Percentiles rank a stretch among this genome's conserved stretches.
Evolutionary conservation across 1,140 invertebrate species (phyloP).

Genomic region (Stegodyphus dumicola): DNA sequence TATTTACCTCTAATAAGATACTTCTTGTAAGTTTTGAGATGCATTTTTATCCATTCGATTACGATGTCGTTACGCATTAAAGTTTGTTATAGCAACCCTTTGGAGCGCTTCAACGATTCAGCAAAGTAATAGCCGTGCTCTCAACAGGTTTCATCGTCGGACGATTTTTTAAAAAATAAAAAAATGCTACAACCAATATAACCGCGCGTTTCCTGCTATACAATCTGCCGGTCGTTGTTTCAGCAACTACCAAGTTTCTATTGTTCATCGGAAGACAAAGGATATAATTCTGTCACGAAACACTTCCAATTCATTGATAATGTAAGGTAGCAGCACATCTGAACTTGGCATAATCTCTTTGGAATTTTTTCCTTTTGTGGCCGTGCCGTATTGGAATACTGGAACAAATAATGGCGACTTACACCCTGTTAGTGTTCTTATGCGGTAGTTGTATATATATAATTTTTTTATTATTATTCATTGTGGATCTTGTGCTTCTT

Average conservation of each 20-base stretch:
- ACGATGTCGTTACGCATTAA: too few relatives aligned
- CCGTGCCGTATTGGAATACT: not conserved
- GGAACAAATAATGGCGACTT: not conserved
- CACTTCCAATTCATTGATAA: not conserved
- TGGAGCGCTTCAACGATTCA: not conserved
- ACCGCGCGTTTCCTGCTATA: slow-evolving; percentile 8
- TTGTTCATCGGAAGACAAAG: slow-evolving; percentile 15
- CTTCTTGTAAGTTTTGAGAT: too few relatives aligned
- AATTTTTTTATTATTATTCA: too few relatives aligned
- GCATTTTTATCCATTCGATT: too few relatives aligned
- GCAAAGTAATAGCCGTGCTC: slow-evolving; percentile 15
- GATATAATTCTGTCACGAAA: slow-evolving; percentile 9
- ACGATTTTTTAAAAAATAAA: not conserved
- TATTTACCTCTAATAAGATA: too few relatives aligned
- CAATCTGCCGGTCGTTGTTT: slow-evolving; percentile 4
- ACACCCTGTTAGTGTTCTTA: not conserved
- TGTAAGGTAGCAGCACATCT: not conserved
- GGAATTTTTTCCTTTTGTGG: not conserved
- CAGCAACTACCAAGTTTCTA: not conserved
- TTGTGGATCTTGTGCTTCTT: too few relatives aligned
- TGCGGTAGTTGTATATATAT: not conserved
- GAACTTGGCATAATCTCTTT: not conserved
- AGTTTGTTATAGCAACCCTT: slow-evolving; percentile 6
- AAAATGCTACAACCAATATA: not conserved
- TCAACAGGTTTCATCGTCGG: slow-evolving; percentile 21